phyloP scores from a whole-genome alignment of 2,113 vertebrate species.

The Triplophysa siluroides region DNA sequence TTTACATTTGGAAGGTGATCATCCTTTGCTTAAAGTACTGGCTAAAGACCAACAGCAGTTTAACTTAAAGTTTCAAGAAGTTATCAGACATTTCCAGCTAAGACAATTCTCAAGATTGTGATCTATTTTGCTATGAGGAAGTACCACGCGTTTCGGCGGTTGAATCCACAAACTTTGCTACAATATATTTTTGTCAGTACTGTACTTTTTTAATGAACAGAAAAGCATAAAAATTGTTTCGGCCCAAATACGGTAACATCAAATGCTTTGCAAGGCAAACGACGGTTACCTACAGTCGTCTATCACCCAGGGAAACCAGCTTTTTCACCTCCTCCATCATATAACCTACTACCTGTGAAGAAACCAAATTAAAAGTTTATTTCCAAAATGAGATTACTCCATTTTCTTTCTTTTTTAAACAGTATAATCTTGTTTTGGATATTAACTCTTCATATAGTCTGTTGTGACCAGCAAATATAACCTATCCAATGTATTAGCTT shows the following conservation, averaged over 20 bases:
- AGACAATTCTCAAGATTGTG: neutral
- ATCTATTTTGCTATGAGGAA: neutral
- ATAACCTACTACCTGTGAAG: slow-evolving; percentile 29
- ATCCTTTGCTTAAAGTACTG: too few species aligned
- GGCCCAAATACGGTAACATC: neutral
- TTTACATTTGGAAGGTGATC: too few species aligned
- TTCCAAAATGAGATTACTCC: too few species aligned
- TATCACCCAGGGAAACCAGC: slow-evolving; percentile 72
- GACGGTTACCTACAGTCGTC: slow-evolving; percentile 73
- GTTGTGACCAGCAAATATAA: neutral
- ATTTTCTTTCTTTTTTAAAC: too few species aligned
- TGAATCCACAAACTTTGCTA: neutral
- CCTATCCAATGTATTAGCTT: neutral
- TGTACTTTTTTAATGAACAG: neutral
- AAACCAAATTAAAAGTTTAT: neutral
- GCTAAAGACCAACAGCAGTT: too few species aligned
- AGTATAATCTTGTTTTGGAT: too few species aligned
- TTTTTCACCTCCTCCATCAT: slow-evolving; percentile 59
- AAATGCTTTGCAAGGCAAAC: slow-evolving; percentile 64
- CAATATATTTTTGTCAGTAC: neutral
- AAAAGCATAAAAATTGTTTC: neutral
- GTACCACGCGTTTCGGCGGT: too few species aligned
- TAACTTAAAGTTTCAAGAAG: neutral
- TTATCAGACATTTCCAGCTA: neutral
- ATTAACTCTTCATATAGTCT: neutral